Evolutionary conservation across 2,113 vertebrate species (phyloP).

Genomic region (Cyphomyrus discorhynchus): DNA sequence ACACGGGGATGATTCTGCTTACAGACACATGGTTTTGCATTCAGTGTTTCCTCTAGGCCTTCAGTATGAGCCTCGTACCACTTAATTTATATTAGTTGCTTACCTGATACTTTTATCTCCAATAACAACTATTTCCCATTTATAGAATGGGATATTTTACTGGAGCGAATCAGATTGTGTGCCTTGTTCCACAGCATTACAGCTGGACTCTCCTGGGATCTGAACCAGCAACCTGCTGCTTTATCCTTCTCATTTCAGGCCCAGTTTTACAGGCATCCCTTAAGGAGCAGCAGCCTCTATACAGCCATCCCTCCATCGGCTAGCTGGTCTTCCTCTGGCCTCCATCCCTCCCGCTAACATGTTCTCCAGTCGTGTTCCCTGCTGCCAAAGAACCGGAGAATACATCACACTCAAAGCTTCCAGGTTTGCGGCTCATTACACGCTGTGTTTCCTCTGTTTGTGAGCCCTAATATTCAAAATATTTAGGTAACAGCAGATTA

Average conservation of each 20-base stretch:
- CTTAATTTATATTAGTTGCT: neutral
- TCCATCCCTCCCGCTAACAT: neutral
- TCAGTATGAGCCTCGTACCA: neutral
- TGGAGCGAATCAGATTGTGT: neutral
- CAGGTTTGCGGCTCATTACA: neutral
- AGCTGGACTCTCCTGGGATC: neutral
- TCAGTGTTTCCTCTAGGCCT: neutral
- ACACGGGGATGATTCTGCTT: neutral
- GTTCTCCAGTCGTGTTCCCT: neutral
- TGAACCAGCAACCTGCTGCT: neutral
- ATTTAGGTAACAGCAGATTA: neutral
- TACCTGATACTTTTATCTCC: neutral
- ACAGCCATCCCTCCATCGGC: neutral
- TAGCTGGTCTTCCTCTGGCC: neutral
- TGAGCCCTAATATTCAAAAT: neutral
- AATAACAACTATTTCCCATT: neutral
- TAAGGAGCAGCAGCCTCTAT: neutral
- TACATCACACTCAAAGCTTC: neutral
- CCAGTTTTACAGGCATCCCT: neutral
- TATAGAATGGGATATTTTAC: neutral
- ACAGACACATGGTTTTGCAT: neutral
- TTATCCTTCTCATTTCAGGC: neutral
- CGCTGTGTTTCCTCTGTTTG: neutral
- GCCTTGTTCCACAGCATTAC: neutral
- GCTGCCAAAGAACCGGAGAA: neutral